Base-by-base conservation (phyloP, 2,797 vertebrate genomes). In the Pelodytes ibericus region DNA sequence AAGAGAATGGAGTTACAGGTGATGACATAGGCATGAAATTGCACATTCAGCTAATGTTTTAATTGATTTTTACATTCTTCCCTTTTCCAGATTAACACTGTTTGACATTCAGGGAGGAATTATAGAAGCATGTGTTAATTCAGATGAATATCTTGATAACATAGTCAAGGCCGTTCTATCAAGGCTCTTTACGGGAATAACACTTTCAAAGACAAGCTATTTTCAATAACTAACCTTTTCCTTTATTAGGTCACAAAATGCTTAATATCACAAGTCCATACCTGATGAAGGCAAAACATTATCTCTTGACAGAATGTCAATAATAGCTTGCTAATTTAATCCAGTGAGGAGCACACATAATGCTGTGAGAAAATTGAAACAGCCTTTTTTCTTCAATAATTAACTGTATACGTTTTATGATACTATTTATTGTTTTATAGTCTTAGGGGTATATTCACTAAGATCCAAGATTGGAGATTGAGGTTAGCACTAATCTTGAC, bases 251-350 rank as follows among this genome's bases (percentile, higher is more conserved):
- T 58, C 11, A 68, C 51, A 60, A 77, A 65, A 27, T 58, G 68
- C 66, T 58, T 77, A 77, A 27, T 27, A 56, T 18, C 18, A 25
- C 67, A 44, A 29, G n/a, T 64, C 69, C 8, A 58, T 70, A 31
- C 26, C n/a, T 58, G 24, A 77, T 39, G 22, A 75, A 36, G 16
- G 25, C 24, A 59, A 26, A 71, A 9, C 51, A 71, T 71, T 71
- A 71, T 33, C 20, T 33, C 22, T 6, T 15, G 51, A 65, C 25
- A 65, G 49, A 20, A 59, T 71, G 67, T 77, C 75, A 77, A 64
- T 77, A 70, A 57, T 13, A 24, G 18, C 53, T 51, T 24, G 22
- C 67, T 44, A 76, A 76, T 71, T 47, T 41, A 31, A 71, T 64
- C 71, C 13, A 31, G 10, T 29, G 27, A 4, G 44, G 13, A 57